A percentile compares a stretch with the other conserved stretches of the same genome.
Evolutionary conservation across 1,140 invertebrate genomes (phyloP).

Genomic region (Popillia japonica): DNA sequence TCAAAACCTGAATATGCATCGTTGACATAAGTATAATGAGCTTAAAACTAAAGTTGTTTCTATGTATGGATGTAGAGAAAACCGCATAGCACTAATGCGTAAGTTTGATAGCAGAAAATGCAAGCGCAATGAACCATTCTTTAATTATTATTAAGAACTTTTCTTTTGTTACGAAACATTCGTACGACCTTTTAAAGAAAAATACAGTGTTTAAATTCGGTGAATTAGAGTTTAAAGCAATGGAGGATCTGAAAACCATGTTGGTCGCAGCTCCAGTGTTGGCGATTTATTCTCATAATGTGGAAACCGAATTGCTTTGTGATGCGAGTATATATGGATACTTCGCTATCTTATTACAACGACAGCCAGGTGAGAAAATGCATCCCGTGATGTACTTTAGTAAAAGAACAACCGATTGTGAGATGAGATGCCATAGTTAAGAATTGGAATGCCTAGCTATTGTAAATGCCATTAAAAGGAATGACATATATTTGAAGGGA

Average conservation of each 20-base stretch:
- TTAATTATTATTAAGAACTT: slow-evolving; percentile 36
- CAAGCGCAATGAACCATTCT: slow-evolving; percentile 34
- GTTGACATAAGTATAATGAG: slow-evolving; percentile 1
- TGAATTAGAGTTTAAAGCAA: neutral
- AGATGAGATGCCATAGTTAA: slow-evolving; percentile 45
- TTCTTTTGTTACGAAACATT: slow-evolving; percentile 10
- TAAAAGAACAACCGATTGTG: slow-evolving; percentile 52
- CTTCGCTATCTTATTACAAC: slow-evolving; percentile 55
- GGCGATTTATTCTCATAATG: slow-evolving; percentile 10
- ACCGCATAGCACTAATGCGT: slow-evolving; percentile 24
- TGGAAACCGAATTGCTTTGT: too few species aligned
- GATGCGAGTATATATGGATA: slow-evolving; percentile 39
- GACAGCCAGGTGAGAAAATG: slow-evolving; percentile 47
- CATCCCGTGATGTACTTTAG: slow-evolving; percentile 60
- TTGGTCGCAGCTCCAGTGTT: slow-evolving; percentile 38
- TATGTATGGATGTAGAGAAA: slow-evolving; percentile 39
- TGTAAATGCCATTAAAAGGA: slow-evolving; percentile 59
- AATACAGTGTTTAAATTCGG: neutral
- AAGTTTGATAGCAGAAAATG: slow-evolving; percentile 40
- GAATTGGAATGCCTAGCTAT: slow-evolving; percentile 64
- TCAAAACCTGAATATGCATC: slow-evolving; percentile 27
- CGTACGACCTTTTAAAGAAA: slow-evolving; percentile 11
- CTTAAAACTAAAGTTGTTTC: slow-evolving; percentile 35
- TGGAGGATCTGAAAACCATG: neutral
- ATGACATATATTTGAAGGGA: too few species aligned